A percentile compares a stretch with the other conserved stretches of the same genome.
Conservation (phyloP, 64 coral and sea anemone genomes). For the Porites lutea region DNA sequence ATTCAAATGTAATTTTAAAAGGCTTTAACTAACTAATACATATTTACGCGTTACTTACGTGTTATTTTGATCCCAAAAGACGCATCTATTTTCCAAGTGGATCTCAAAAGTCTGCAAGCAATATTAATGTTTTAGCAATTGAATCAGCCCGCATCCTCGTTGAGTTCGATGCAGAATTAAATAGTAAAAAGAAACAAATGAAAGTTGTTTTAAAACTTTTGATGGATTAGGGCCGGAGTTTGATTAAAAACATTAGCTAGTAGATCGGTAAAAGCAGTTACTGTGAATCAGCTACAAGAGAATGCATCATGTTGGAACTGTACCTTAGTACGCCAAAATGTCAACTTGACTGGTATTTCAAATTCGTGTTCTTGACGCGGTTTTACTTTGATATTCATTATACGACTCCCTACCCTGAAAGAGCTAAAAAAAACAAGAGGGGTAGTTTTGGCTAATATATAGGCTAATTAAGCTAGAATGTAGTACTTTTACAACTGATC, state of each 20-base stretch:
- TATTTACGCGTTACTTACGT: neutral
- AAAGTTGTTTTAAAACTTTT: too few relatives aligned
- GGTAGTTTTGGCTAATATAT: neutral
- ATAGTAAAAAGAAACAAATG: too few relatives aligned
- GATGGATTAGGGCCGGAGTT: too few relatives aligned
- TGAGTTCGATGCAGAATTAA: too few relatives aligned
- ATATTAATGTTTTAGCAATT: neutral
- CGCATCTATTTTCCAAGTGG: neutral
- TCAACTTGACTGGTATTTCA: conserved; percentile 19
- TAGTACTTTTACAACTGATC: too few relatives aligned
- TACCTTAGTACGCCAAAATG: conserved; percentile 14
- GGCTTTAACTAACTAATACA: too few relatives aligned
- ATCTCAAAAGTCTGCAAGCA: neutral
- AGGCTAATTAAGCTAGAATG: too few relatives aligned
- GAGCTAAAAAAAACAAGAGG: neutral
- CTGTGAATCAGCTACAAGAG: too few relatives aligned
- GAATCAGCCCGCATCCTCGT: neutral
- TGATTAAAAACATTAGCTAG: too few relatives aligned
- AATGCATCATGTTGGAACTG: neutral
- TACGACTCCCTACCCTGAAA: neutral
- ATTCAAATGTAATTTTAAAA: too few relatives aligned
- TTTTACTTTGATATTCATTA: conserved; percentile 8
- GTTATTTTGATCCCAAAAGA: conserved; percentile 13
- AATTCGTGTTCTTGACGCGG: neutral
- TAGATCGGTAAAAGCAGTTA: too few relatives aligned